Conservation (phyloP, 1,140 invertebrate species). For the Drosophila navojoa region DNA sequence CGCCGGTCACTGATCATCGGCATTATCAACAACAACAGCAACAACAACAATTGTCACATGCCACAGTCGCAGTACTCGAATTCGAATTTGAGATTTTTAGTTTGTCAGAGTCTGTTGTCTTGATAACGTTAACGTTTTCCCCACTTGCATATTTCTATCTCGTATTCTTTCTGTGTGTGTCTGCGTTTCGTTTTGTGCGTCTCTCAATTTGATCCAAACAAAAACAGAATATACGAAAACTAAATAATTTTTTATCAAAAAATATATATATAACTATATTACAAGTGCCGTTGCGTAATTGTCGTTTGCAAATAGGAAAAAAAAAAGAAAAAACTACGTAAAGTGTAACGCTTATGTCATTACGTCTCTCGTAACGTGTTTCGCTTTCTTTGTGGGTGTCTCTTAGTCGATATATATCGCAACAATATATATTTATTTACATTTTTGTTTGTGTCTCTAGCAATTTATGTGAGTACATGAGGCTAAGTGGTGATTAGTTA, state of each 20-base stretch:
- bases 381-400: slow-evolving; percentile 69
- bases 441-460: slow-evolving; percentile 47
- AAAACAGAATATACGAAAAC: slow-evolving; percentile 1
- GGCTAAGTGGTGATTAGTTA: slow-evolving; percentile 42
- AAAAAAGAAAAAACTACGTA: slow-evolving; percentile 19
- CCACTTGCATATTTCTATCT: slow-evolving; percentile 51
- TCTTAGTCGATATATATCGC: slow-evolving; percentile 35
- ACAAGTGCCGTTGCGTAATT: slow-evolving; percentile 63
- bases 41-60: slow-evolving; percentile 40
- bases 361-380: slow-evolving; percentile 71
- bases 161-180: slow-evolving; percentile 51
- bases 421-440: slow-evolving; percentile 9
- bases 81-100: slow-evolving; percentile 52
- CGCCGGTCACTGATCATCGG: slow-evolving; percentile 41
- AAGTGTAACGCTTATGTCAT: slow-evolving; percentile 74
- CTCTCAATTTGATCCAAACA: slow-evolving; percentile 33
- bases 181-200: slow-evolving; percentile 68
- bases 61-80: background rate
- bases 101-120: slow-evolving; percentile 84
- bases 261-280: slow-evolving; percentile 11
- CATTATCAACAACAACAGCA: slow-evolving; percentile 36
- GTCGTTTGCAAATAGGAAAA: slow-evolving; percentile 46
- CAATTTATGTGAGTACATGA: slow-evolving; percentile 51
- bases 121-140: slow-evolving; percentile 82
- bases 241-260: background rate